Conservation (phyloP, 2,888 invertebrate genomes). For the Heliconius cydno region DNA sequence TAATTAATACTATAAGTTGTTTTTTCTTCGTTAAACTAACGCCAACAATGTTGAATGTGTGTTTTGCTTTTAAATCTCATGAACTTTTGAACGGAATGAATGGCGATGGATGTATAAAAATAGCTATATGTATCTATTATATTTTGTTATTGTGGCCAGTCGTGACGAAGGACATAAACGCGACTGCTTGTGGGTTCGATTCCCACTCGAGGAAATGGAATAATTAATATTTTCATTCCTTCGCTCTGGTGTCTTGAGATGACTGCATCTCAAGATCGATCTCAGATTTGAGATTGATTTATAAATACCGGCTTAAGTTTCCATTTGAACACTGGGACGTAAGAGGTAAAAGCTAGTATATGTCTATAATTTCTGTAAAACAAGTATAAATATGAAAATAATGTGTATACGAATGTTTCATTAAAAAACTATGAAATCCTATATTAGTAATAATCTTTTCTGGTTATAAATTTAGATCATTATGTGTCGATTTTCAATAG, state of each 20-base stretch:
- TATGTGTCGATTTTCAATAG: slow-evolving; percentile 2
- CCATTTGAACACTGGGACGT: too few species aligned
- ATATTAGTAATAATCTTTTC: not conserved
- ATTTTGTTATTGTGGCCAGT: not conserved
- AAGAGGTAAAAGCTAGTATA: too few species aligned
- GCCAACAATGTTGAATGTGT: slow-evolving; percentile 8
- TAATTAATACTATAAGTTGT: slow-evolving; percentile 34
- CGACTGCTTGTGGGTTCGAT: too few species aligned
- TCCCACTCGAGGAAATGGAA: too few species aligned
- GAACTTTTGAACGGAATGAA: not conserved
- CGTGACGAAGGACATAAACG: too few species aligned
- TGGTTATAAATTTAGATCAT: not conserved
- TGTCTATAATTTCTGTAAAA: not conserved
- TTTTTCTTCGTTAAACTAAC: slow-evolving; percentile 24
- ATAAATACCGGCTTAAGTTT: too few species aligned
- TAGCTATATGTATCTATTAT: not conserved
- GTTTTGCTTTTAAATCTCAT: not conserved
- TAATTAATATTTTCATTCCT: too few species aligned
- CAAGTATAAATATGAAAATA: not conserved
- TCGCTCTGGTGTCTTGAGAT: too few species aligned
- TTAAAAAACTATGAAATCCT: not conserved
- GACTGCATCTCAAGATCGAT: too few species aligned
- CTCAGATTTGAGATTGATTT: too few species aligned
- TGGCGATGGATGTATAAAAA: not conserved
- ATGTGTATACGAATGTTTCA: not conserved